These are phyloP conservation scores for Oconnorella tubifera DNA, from an alignment of 2,888 invertebrate genomes.

Conservation along the genomic window DNA sequence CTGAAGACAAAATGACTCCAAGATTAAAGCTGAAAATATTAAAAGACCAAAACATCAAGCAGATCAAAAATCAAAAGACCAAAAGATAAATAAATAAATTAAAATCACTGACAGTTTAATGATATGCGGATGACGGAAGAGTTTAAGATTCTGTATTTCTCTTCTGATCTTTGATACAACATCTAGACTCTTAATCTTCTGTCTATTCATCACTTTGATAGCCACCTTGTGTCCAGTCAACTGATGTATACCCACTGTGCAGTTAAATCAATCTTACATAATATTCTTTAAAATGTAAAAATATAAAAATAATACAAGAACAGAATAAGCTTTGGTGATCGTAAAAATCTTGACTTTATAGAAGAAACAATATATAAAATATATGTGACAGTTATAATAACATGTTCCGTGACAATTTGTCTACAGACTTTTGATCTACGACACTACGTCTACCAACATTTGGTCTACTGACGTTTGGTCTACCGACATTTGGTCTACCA, in stretches of 20 bases:
- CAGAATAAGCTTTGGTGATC: not conserved
- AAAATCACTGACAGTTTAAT: constrained; percentile 73
- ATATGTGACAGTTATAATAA: no score
- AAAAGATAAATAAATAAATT: not conserved
- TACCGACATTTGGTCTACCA: no score
- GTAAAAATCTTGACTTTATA: not conserved
- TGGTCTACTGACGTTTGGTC: no score
- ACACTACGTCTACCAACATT: no score
- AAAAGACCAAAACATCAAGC: no score
- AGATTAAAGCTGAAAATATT: not conserved
- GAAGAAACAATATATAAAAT: no score
- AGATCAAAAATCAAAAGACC: no score
- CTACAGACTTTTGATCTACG: no score
- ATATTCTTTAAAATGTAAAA: not conserved
- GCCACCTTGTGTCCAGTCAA: constrained; percentile 97
- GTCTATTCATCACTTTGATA: constrained; percentile 94
- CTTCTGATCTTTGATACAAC: constrained; percentile 97
- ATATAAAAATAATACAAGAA: not conserved
- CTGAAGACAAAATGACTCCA: no score
- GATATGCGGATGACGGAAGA: constrained; percentile 99
- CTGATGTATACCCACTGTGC: constrained; percentile 86
- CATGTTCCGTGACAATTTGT: no score
- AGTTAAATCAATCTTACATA: not conserved
- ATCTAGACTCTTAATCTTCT: constrained; percentile 98
- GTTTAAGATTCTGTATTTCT: constrained; percentile 97